phyloP scores from a whole-genome alignment of 2,888 invertebrate species.

The Gerosis bhagava region DNA sequence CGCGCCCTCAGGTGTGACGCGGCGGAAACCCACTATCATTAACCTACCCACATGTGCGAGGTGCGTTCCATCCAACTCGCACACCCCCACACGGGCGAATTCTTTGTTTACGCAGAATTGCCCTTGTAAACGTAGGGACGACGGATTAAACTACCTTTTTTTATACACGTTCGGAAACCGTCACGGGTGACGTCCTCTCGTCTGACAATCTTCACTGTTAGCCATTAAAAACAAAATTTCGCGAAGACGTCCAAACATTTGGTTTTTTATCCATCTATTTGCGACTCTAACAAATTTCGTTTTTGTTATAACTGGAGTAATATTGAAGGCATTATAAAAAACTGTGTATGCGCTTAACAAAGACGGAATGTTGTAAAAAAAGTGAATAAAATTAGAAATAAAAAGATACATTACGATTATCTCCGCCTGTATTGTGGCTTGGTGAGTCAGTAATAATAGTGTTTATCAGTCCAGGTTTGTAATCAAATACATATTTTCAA shows the following conservation, averaged over 20 bases:
- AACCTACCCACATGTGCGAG: constrained; percentile 67
- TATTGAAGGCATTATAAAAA: constrained; percentile 11
- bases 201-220: constrained; percentile 9
- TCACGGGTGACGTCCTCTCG: constrained; percentile 12
- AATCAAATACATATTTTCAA: constrained; percentile 5
- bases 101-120: constrained; percentile 47
- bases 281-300: constrained; percentile 1
- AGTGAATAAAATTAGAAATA: constrained; percentile 15
- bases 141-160: constrained; percentile 52
- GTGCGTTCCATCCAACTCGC: constrained; percentile 45
- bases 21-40: constrained; percentile 80
- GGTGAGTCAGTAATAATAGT: constrained; percentile 14
- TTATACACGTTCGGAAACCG: constrained; percentile 33
- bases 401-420: constrained; percentile 14
- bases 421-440: constrained; percentile 2
- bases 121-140: constrained; percentile 47
- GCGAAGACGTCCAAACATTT: constrained; percentile 11
- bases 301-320: constrained; percentile 12
- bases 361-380: constrained; percentile 15
- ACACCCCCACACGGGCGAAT: constrained; percentile 45
- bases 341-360: constrained; percentile 17
- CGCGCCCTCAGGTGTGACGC: constrained; percentile 81
- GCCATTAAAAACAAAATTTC: constrained; percentile 11
- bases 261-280: constrained; percentile 9
- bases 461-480: constrained; percentile 8